Percentiles rank a stretch among this genome's conserved stretches.
Evolutionary conservation across 1,140 invertebrate species (phyloP).

Genomic region (Helicoverpa zea): DNA sequence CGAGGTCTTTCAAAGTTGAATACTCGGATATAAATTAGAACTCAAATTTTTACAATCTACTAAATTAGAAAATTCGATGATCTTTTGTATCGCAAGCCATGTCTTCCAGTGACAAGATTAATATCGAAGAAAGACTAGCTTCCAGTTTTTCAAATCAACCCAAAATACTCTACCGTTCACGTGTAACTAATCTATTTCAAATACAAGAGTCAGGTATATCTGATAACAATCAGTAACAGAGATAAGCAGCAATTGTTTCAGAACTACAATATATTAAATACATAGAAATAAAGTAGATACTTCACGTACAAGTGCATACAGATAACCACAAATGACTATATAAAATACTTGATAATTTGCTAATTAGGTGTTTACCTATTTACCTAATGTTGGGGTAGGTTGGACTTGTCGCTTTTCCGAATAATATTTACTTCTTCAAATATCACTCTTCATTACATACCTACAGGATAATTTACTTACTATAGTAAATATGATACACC

Average conservation of each 20-base stretch:
- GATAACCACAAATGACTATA: background rate
- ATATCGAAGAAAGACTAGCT: background rate
- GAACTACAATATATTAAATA: background rate
- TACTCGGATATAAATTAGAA: too few relatives aligned
- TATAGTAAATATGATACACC: background rate
- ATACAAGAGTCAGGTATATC: background rate
- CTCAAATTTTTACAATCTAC: too few relatives aligned
- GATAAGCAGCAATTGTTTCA: background rate
- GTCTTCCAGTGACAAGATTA: background rate
- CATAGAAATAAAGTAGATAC: background rate
- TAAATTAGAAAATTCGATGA: too few relatives aligned
- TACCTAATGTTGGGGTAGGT: too few relatives aligned
- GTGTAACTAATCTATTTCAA: slow-evolving; percentile 4
- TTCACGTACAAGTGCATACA: background rate
- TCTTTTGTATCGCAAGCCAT: too few relatives aligned
- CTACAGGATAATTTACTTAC: too few relatives aligned
- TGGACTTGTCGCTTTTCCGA: too few relatives aligned
- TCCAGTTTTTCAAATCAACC: background rate
- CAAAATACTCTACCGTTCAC: background rate
- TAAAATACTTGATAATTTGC: background rate
- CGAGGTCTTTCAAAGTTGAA: too few relatives aligned
- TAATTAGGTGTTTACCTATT: background rate
- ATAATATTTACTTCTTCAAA: too few relatives aligned
- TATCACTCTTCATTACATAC: too few relatives aligned
- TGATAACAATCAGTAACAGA: background rate